Evolutionary conservation across 2,113 vertebrate genomes (phyloP).

Genomic region (Rhipidura dahli): DNA sequence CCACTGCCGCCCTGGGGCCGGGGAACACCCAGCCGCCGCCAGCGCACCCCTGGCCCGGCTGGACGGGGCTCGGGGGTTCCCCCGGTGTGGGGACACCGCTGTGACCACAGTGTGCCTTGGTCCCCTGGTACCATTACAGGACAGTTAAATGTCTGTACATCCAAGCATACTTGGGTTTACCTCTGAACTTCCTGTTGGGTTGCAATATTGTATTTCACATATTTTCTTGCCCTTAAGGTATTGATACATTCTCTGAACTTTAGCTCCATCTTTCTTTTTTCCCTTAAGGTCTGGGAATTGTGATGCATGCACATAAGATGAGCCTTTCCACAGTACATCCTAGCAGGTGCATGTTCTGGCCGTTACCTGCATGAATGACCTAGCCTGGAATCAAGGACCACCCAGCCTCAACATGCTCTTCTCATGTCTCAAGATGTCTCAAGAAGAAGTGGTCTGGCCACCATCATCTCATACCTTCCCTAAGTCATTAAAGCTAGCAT

Average conservation of each 20-base stretch:
- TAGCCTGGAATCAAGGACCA: background rate
- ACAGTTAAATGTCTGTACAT: background rate
- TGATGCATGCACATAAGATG: rapidly evolving
- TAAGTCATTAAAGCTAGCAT: background rate
- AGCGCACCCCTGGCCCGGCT: background rate
- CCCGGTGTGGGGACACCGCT: too few relatives aligned
- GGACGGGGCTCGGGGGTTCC: too few relatives aligned
- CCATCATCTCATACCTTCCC: background rate
- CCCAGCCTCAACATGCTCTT: background rate
- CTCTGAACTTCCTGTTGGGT: background rate
- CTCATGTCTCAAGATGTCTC: background rate
- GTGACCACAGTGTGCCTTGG: too few relatives aligned
- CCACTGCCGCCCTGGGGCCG: background rate
- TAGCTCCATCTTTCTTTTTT: background rate
- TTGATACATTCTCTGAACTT: background rate
- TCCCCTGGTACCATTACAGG: background rate
- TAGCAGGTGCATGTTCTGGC: background rate
- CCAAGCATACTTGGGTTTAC: background rate
- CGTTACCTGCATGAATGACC: background rate
- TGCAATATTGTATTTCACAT: background rate
- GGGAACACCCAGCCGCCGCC: background rate
- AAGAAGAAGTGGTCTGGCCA: background rate
- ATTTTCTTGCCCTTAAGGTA: background rate
- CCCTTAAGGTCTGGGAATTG: rapidly evolving
- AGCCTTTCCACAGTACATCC: background rate